Evolutionary conservation across 2,888 invertebrate genomes (phyloP), one percentile per base, ranked within the genome.

Genomic region (Drosophila mimetica): DNA sequence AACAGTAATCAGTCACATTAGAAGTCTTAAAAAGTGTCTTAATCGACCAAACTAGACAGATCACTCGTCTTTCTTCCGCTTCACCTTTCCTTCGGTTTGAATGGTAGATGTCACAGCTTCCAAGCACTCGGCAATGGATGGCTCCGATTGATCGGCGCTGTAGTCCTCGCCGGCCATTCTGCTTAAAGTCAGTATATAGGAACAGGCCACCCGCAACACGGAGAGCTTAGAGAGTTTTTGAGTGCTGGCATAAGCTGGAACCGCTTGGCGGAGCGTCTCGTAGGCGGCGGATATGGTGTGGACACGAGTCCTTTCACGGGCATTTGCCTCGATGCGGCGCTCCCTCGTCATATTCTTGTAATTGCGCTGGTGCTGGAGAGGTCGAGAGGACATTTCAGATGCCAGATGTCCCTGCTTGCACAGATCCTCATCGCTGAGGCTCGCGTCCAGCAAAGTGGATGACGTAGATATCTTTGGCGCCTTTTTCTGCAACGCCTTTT

Each of bases 261-360:
- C 96, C 0, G 97, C 93, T 66, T 93, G 93, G 44, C 98, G 93
- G 9, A 98, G 92, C 0, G 96, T 97, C 77, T 98, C 98, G 90
- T 98, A 98, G 0, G 98, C 98, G 0, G 98, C 98, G 88, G 97
- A 97, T 76, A 98, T 98, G 1, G 98, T 98, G 91, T 98, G 98
- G 0, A 98, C 98, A 53, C 98, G 93, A 6, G 98, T 97, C 65
- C 98, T 92, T 90, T 98, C 98, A 5, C 98, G 93, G 0, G 98
- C 98, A 89, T 98, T 98, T 0, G 98, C 98, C 90, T 98, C 98
- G 89, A 98, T 97, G 75, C 98, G 93, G 77, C 98, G 93, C 90
- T 98, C 98, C 18, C 97, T 93, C 0, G 97, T 98, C 97, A 98
- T 98, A 90, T 97, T 98, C 90, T 98, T 98, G 92, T 98, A 98